phyloP scores from a whole-genome alignment of 2,113 vertebrate genomes.

The Calyptommatus sinebrachiatus region DNA sequence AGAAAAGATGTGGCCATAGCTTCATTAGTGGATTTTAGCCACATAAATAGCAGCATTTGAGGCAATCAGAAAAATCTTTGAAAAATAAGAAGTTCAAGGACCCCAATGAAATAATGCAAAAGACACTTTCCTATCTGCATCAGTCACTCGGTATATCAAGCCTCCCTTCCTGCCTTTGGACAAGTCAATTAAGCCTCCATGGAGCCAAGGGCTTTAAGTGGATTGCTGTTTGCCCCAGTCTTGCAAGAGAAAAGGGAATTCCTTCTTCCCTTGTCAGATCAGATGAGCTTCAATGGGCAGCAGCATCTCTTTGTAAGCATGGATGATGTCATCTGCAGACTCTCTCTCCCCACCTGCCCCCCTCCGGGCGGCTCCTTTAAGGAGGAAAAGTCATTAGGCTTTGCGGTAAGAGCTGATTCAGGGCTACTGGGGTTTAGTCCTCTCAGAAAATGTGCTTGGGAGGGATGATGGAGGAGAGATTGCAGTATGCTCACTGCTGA shows the following conservation, averaged over 20 bases:
- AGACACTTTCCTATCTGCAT: not conserved
- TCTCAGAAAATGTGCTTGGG: constrained; percentile 42
- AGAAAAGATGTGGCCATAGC: too few species aligned
- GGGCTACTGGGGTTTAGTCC: not conserved
- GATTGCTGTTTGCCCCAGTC: not conserved
- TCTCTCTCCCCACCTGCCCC: fast-evolving
- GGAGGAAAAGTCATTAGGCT: constrained; percentile 30
- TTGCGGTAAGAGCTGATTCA: constrained; percentile 28
- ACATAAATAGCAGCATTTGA: not conserved
- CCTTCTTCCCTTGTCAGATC: not conserved
- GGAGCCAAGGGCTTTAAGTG: not conserved
- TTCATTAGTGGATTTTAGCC: not conserved
- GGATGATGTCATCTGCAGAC: not conserved
- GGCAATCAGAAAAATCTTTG: not conserved
- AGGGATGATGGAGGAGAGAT: constrained; percentile 55
- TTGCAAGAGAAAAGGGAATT: not conserved
- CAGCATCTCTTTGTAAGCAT: constrained; percentile 15
- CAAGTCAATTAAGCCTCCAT: not conserved
- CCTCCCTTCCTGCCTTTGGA: not conserved
- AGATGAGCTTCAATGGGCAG: not conserved
- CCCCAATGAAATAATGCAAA: fast-evolving
- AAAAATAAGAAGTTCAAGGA: not conserved
- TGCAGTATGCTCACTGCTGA: constrained; percentile 39
- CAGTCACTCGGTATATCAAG: not conserved
- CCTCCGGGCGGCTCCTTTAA: not conserved